Base-by-base conservation (phyloP, 2,113 vertebrate species). In the Bos javanicus region DNA sequence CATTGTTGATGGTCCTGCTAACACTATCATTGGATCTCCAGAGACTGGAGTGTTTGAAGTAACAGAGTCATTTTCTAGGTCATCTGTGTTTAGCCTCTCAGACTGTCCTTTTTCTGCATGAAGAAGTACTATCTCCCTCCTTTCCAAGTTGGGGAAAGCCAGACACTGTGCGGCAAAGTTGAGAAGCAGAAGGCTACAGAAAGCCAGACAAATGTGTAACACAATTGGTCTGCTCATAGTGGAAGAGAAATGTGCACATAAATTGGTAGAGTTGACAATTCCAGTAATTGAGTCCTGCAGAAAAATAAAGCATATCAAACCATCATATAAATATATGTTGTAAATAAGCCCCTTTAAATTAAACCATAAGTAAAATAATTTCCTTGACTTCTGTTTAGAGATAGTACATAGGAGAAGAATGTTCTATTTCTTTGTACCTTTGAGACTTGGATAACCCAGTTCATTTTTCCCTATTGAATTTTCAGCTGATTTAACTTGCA, bases 141-240 rank as follows among this genome's bases (percentile, higher is more conserved):
- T 95, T 87, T 98, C 97, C 64, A 78, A 67, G 1, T 54, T 96
- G 23, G 88, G 98, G 64, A 98, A 97, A 48, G 97, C 95, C 9
- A 98, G 93, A 82, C 99, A 99, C 93, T 78, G 97, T 46, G 90
- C 64, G 48, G 78, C 90, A 81, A 74, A 96, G 56, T 48, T 96
- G 84, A 98, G 64, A 90, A 99, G 95, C 9, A 99, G 96, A 84
- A 99, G 87, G 96, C 98, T 97, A 91, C 98, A 98, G 89, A 98
- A 97, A 97, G 98, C 52, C 91, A 98, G 14, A 3, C 56, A 98
- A 91, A 91, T 25, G 17, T 97, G 85, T 94, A 95, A 71, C 57
- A 85, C 87, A 57, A 67, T 2, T 76, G 93, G n/a, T 91, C 90
- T 97, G 94, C 93, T 99, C 99, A 99, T 99, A 91, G 97, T 95